Evolutionary conservation across 2,888 invertebrate species (phyloP), one percentile per base, ranked within the genome.

Genomic region (Caenorhabditis sp.): DNA sequence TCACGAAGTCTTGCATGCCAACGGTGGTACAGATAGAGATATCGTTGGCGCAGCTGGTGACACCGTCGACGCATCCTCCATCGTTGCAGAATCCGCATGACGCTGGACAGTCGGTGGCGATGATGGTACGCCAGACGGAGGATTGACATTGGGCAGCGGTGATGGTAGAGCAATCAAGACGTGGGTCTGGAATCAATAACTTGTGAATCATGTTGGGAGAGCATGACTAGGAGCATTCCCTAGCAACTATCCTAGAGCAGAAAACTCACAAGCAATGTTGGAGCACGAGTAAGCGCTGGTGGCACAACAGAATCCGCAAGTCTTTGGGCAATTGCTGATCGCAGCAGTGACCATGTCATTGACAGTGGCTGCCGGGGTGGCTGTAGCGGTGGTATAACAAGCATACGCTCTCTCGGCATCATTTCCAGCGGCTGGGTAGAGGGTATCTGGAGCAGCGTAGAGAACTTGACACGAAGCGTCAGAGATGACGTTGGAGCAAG

Each of bases 1-100:
- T 74, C 19, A 80, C 85, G 51, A 86, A 86, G 24, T 66, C 54
- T 54, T 80, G 66, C 64, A 84, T 64, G 14, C 70, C 77, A 5
- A 68, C 75, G 72, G 79, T 82, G 19, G 38, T 70, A 63, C 85
- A 85, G 69, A 85, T 86, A 5, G 74, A 64, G 10, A 69, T 54
- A 47, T 85, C 83, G 22, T 81, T 83, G 44, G 80, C 84, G 58
- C 86, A 86, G 4, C 80, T 83, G 56, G 83, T 72, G 10, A 77
- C 85, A 7, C 81, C 81, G 41, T 86, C 86, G 47, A 86, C 74
- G n/a, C 86, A 86, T 35, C 85, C 85, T 41, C 85, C 85, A 44
- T 75, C 69, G n/a, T 72, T 64, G 56, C 85, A 85, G 82, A 85
- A 82, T 68, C 85, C 85, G 56, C 85, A 85, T 24, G 69, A 68